Conservation (phyloP, 2,888 invertebrate genomes). For the Trypoxylon attenuatum region DNA sequence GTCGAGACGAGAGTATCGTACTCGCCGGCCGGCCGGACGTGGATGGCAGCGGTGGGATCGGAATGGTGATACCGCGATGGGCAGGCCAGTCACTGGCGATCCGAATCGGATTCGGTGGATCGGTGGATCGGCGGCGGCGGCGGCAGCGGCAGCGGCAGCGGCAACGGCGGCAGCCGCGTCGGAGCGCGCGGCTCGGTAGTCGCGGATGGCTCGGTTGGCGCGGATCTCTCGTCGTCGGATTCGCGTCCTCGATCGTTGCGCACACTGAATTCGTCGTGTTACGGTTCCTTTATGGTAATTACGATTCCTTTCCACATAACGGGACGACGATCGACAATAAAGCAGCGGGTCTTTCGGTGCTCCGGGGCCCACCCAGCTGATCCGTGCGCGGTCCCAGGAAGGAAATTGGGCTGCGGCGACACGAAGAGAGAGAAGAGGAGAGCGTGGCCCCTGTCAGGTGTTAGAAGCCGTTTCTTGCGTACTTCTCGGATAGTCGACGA, state of each 20-base stretch:
- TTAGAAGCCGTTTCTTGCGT: slow-evolving; percentile 76
- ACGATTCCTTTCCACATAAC: slow-evolving; percentile 41
- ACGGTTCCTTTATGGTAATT: slow-evolving; percentile 45
- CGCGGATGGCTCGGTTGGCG: not conserved
- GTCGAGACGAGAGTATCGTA: slow-evolving; percentile 9
- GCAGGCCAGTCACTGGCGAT: not conserved
- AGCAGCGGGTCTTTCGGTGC: slow-evolving; percentile 37
- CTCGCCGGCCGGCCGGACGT: slow-evolving; percentile 19
- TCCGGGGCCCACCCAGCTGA: slow-evolving; percentile 56
- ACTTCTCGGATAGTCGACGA: slow-evolving; percentile 83
- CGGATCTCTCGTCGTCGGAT: not conserved
- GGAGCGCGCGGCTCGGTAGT: not conserved
- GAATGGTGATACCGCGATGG: not conserved
- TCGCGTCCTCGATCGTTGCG: slow-evolving; percentile 8
- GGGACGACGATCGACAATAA: slow-evolving; percentile 32
- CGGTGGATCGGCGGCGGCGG: slow-evolving; percentile 27
- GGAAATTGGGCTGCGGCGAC: slow-evolving; percentile 55
- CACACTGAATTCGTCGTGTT: slow-evolving; percentile 11
- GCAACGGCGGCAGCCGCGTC: not conserved
- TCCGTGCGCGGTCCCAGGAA: slow-evolving; percentile 47
- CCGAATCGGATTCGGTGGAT: not conserved
- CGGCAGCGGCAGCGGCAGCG: not conserved
- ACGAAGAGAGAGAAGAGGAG: slow-evolving; percentile 60
- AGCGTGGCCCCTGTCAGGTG: slow-evolving; percentile 72
- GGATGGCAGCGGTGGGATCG: slow-evolving; percentile 5